Conservation (phyloP, 2,797 vertebrate species). For the Anas bahamensis region DNA sequence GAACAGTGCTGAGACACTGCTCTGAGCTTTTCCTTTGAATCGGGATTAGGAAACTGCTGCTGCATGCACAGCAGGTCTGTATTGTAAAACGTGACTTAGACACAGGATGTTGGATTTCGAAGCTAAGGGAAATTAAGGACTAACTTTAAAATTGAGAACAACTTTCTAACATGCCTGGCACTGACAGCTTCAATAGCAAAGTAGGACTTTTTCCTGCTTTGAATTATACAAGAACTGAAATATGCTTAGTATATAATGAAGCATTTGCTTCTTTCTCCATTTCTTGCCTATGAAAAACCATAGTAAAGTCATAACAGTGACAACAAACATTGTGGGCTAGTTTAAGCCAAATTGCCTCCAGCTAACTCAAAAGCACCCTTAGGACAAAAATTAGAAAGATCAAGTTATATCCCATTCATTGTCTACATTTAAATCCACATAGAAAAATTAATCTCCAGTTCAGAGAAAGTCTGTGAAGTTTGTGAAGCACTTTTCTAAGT, state of each 20-base stretch:
- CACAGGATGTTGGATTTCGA: fast-evolving
- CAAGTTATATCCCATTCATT: fast-evolving
- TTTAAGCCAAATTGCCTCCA: background rate
- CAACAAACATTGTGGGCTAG: background rate
- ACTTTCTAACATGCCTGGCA: background rate
- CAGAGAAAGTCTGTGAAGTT: background rate
- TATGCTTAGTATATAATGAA: background rate
- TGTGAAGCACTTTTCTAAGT: background rate
- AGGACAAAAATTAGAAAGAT: background rate
- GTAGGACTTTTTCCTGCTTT: background rate
- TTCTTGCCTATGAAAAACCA: background rate
- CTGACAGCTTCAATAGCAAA: background rate
- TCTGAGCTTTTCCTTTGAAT: fast-evolving
- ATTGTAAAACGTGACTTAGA: background rate
- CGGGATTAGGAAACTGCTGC: background rate
- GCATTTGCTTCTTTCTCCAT: background rate
- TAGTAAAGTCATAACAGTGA: background rate
- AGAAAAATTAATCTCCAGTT: background rate
- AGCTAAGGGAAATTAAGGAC: background rate
- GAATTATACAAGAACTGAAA: background rate
- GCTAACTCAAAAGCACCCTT: background rate
- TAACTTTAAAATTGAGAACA: background rate
- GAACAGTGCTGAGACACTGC: background rate
- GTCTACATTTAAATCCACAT: background rate
- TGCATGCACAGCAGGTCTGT: background rate